A percentile compares a stretch with the other conserved stretches of the same genome.
Conservation (phyloP, 2,113 vertebrate species). For the Ranitomeya imitator region DNA sequence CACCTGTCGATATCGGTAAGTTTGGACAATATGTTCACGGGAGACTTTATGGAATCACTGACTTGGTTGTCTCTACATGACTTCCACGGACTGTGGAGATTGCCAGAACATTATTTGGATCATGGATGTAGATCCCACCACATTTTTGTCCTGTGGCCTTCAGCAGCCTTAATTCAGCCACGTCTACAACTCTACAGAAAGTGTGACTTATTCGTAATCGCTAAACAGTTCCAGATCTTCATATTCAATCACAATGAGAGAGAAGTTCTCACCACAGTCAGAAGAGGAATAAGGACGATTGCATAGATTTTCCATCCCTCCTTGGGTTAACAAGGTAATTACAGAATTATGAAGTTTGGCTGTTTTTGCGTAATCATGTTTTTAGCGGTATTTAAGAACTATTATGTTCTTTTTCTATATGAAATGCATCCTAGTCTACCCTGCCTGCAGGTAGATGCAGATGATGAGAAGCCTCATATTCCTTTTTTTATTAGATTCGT, state of each 20-base stretch:
- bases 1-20: no score
- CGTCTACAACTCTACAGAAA: no score
- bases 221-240: not conserved
- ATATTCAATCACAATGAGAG: not conserved
- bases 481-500: constrained; percentile 8
- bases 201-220: no score
- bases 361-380: not conserved
- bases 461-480: not conserved
- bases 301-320: not conserved
- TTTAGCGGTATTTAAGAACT: not conserved
- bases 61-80: no score
- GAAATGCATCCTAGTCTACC: not conserved
- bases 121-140: no score
- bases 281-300: not conserved
- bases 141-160: no score
- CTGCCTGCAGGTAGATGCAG: not conserved
- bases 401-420: not conserved
- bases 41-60: no score
- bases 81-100: no score
- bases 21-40: no score
- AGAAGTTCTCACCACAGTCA: not conserved
- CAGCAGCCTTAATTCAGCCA: no score
- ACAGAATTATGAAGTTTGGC: not conserved
- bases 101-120: no score
- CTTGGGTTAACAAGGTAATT: constrained; percentile 4